Percentiles rank a stretch among this genome's conserved stretches.
These are phyloP conservation scores for Nylanderia fulva DNA, from an alignment of 1,140 invertebrate species.

Conservation along the genomic window DNA sequence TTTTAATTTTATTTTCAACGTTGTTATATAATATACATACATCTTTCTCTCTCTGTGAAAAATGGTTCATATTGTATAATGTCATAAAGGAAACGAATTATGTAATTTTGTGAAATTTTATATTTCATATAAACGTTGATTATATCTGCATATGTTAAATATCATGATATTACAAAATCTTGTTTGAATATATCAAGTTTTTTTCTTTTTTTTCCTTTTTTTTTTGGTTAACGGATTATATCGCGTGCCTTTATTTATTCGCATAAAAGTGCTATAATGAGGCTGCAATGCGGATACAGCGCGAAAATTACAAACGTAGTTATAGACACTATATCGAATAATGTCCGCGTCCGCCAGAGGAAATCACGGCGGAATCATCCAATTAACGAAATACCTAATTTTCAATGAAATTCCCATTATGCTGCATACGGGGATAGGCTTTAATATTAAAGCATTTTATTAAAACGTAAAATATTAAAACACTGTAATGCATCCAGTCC, in stretches of 20 bases:
- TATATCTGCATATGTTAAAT: not conserved
- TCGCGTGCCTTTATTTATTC: constrained; percentile 28
- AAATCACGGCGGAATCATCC: constrained; percentile 58
- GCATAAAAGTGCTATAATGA: constrained; percentile 49
- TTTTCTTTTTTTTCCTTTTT: not conserved
- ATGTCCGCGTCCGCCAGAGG: constrained; percentile 52
- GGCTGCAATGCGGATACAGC: constrained; percentile 37
- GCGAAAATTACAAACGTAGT: constrained; percentile 57
- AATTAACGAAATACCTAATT: constrained; percentile 66
- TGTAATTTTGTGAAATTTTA: constrained; percentile 9
- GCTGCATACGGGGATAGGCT: constrained; percentile 43
- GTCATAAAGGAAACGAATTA: not conserved
- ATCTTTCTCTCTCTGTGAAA: not conserved
- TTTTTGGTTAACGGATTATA: not conserved
- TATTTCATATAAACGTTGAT: not conserved
- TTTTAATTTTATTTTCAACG: not conserved
- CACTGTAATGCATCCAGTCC: constrained; percentile 59
- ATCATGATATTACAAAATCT: not conserved
- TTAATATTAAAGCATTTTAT: constrained; percentile 68
- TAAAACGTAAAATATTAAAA: constrained; percentile 66
- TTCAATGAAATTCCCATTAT: constrained; percentile 63
- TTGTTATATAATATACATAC: not conserved
- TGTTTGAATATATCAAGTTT: not conserved
- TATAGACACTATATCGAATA: constrained; percentile 61
- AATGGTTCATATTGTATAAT: not conserved